phyloP scores from a whole-genome alignment of 1,140 invertebrate species.

The Sitobion miscanthi region DNA sequence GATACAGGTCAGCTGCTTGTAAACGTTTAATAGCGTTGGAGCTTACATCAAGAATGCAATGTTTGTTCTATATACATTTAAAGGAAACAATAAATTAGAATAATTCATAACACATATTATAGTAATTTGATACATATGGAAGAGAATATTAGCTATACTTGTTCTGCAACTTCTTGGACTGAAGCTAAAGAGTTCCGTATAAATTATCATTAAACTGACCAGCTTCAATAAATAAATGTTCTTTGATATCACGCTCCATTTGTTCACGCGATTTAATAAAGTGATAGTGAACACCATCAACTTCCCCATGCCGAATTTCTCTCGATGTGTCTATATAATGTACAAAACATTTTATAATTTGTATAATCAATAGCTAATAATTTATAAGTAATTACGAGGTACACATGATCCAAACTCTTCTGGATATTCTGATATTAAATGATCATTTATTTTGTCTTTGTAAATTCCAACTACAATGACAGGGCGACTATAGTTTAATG shows the following conservation, averaged over 20 bases:
- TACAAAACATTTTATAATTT: not conserved
- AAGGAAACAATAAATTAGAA: not conserved
- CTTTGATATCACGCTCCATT: constrained; percentile 99
- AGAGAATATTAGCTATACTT: constrained; percentile 27
- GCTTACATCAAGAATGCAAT: constrained; percentile 99
- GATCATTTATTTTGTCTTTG: constrained; percentile 99
- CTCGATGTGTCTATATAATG: constrained; percentile 80
- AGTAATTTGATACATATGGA: not conserved
- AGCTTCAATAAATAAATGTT: constrained; percentile 99
- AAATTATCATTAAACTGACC: constrained; percentile 99
- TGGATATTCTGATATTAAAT: constrained; percentile 97
- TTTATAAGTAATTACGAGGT: constrained; percentile 68
- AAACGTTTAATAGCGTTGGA: constrained; percentile 98
- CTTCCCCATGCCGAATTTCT: constrained; percentile 92
- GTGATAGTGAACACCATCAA: constrained; percentile 97
- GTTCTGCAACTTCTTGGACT: constrained; percentile 94
- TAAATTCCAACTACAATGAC: constrained; percentile 97
- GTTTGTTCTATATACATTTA: constrained; percentile 78
- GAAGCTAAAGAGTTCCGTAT: constrained; percentile 98
- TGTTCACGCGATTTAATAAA: constrained; percentile 96
- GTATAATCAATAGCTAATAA: constrained; percentile 4
- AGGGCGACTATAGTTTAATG: constrained; percentile 86
- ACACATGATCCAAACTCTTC: constrained; percentile 99
- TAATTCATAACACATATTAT: not conserved
- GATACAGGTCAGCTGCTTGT: constrained; percentile 96